Conservation (phyloP, 2,113 vertebrate genomes). For the Eolophus roseicapilla region DNA sequence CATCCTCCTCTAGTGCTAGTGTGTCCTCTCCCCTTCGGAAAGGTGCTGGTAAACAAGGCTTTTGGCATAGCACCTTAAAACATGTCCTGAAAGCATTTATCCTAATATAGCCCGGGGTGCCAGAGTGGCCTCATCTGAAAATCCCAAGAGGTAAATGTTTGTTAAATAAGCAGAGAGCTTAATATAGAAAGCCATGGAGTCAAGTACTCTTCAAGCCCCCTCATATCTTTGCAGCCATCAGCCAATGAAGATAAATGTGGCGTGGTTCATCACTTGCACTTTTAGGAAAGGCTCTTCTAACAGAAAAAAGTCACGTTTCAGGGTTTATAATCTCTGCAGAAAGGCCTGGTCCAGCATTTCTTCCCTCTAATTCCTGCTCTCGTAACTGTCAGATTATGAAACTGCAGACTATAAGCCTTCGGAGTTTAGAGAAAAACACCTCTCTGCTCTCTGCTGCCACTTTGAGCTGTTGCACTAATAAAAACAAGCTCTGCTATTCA, state of each 20-base stretch:
- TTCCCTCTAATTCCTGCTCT: conserved; percentile 43
- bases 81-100: not conserved
- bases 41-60: not conserved
- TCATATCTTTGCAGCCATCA: conserved; percentile 18
- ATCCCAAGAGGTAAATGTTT: conserved; percentile 24
- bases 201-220: conserved; percentile 16
- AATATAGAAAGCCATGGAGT: conserved; percentile 47
- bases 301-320: not conserved
- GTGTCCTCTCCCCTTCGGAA: not conserved
- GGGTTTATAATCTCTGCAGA: conserved; percentile 30
- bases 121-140: not conserved
- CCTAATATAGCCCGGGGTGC: not conserved
- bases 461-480: conserved; percentile 46
- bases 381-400: conserved; percentile 62
- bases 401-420: conserved; percentile 25
- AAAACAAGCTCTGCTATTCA: conserved; percentile 35
- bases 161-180: conserved; percentile 46
- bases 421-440: conserved; percentile 29
- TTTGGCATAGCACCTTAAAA: conserved; percentile 16
- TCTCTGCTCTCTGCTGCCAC: conserved; percentile 35
- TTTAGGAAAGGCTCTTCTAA: conserved; percentile 21
- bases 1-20: not conserved
- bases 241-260: conserved; percentile 46
- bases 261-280: not conserved
- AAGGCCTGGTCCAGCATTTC: conserved; percentile 30